Evolutionary conservation across 2,113 vertebrate species (phyloP).

Genomic region (Piaya cayana): DNA sequence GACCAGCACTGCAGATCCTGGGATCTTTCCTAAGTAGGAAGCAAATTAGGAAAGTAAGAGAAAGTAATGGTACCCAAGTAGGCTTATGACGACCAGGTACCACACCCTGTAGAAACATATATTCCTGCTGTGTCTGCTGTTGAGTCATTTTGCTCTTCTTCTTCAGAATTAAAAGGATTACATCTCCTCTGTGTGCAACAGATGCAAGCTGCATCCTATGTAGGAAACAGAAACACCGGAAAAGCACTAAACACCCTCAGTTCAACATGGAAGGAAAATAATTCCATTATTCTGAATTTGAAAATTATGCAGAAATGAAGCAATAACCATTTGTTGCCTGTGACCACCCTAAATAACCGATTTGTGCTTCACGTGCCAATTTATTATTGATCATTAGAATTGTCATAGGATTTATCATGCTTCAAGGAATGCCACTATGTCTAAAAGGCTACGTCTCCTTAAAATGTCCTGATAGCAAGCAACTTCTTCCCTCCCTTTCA

Average conservation of each 20-base stretch:
- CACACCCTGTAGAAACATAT: background rate
- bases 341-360: background rate
- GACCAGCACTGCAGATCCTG: slow-evolving; percentile 94
- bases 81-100: background rate
- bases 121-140: background rate
- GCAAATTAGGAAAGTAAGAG: background rate
- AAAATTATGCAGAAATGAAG: background rate
- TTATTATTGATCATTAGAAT: background rate
- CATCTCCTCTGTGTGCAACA: background rate
- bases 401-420: background rate
- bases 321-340: background rate
- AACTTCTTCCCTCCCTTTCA: background rate
- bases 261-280: background rate
- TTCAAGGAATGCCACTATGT: background rate
- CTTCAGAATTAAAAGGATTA: background rate
- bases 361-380: background rate
- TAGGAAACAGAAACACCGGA: background rate
- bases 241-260: background rate
- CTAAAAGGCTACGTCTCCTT: background rate
- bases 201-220: background rate
- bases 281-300: background rate
- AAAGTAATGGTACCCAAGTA: background rate
- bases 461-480: background rate
- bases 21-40: slow-evolving; percentile 86
- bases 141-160: background rate